These are phyloP conservation scores for Conistra vaccinii DNA, from an alignment of 2,888 invertebrate species.

Conservation along the genomic window DNA sequence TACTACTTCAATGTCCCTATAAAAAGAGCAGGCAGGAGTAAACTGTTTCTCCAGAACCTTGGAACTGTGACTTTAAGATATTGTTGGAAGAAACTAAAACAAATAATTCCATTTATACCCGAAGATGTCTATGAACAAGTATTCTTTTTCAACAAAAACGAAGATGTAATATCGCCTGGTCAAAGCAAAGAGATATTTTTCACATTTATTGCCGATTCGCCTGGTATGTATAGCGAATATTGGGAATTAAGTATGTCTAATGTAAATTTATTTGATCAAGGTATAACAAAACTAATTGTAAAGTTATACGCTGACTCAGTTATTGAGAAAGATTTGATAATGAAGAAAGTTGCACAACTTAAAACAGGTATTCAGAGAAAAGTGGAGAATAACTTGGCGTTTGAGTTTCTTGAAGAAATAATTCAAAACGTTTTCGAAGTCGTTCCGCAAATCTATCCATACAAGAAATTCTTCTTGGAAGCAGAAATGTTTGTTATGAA, in stretches of 20 bases:
- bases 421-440: conserved; percentile 72
- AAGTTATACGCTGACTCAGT: conserved; percentile 81
- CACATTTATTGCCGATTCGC: conserved; percentile 84
- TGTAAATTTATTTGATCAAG: conserved; percentile 78
- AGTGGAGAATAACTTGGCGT: conserved; percentile 72
- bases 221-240: conserved; percentile 83
- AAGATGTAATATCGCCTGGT: conserved; percentile 88
- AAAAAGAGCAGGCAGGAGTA: conserved; percentile 79
- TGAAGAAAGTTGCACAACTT: conserved; percentile 72
- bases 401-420: conserved; percentile 71
- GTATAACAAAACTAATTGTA: conserved; percentile 76
- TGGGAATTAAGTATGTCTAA: conserved; percentile 89
- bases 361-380: conserved; percentile 75
- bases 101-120: conserved; percentile 77
- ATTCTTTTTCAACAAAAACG: conserved; percentile 91
- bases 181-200: conserved; percentile 84
- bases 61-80: conserved; percentile 88
- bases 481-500: conserved; percentile 84
- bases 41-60: conserved; percentile 86
- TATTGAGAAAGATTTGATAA: conserved; percentile 73
- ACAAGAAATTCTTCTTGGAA: conserved; percentile 82
- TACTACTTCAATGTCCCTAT: conserved; percentile 85
- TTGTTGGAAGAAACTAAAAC: conserved; percentile 86
- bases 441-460: conserved; percentile 80
- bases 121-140: conserved; percentile 79